phyloP scores from a whole-genome alignment of 1,140 invertebrate species.

The Drosophila kanapiae region DNA sequence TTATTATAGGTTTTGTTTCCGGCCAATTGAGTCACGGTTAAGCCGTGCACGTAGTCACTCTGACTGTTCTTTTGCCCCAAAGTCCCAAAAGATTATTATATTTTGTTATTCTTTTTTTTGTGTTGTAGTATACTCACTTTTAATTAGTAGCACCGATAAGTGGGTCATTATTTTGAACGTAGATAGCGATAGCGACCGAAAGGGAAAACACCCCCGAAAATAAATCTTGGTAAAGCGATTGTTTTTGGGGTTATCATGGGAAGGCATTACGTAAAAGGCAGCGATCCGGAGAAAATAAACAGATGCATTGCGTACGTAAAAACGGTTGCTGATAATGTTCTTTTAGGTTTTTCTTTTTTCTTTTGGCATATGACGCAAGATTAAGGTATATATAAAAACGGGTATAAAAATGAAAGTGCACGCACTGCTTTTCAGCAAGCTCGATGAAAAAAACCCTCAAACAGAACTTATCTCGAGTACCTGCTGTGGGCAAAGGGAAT shows the following conservation, averaged over 20 bases:
- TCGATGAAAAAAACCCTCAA: slow-evolving; percentile 15
- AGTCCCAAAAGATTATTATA: slow-evolving; percentile 11
- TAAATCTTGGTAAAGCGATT: slow-evolving; percentile 10
- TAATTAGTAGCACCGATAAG: slow-evolving; percentile 47
- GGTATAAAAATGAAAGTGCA: slow-evolving; percentile 63
- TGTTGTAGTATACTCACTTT: slow-evolving; percentile 18
- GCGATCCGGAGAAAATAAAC: slow-evolving; percentile 36
- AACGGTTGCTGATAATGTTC: slow-evolving; percentile 36
- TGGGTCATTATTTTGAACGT: slow-evolving; percentile 45
- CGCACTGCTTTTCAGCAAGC: slow-evolving; percentile 42
- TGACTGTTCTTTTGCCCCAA: slow-evolving; percentile 41
- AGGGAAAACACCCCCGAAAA: slow-evolving; percentile 37
- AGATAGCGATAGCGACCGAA: slow-evolving; percentile 29
- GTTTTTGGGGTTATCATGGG: slow-evolving; percentile 32
- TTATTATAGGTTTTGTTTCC: slow-evolving; percentile 26
- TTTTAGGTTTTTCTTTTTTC: slow-evolving; percentile 2
- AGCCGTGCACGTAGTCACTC: slow-evolving; percentile 22
- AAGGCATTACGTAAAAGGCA: slow-evolving; percentile 40
- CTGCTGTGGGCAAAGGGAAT: slow-evolving; percentile 52
- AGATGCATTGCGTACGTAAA: slow-evolving; percentile 52
- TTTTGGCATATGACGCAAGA: slow-evolving; percentile 39
- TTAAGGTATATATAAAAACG: background rate
- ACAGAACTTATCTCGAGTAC: slow-evolving; percentile 57
- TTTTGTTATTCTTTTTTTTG: background rate
- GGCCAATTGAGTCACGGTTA: slow-evolving; percentile 46